phyloP scores from a whole-genome alignment of 2,888 invertebrate genomes.

The Plagodis pulveraria region DNA sequence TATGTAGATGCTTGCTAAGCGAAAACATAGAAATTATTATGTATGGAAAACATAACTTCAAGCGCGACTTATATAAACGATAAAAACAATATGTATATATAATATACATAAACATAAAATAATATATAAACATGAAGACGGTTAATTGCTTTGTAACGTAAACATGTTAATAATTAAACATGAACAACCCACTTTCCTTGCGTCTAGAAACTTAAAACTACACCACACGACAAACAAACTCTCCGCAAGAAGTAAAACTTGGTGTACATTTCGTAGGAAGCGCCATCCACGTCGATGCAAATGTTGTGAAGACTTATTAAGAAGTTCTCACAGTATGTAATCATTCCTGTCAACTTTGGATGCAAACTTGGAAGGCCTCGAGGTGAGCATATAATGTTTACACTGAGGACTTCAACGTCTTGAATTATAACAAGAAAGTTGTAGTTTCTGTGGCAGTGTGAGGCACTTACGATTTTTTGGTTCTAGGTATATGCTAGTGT shows the following conservation, averaged over 20 bases:
- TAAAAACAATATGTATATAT: no score
- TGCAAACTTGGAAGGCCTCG: conserved; percentile 45
- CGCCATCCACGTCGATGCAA: conserved; percentile 61
- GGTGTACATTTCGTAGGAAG: conserved; percentile 61
- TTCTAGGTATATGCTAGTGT: conserved; percentile 25
- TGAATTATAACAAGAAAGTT: conserved; percentile 34
- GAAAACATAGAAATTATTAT: no score
- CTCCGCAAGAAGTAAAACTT: conserved; percentile 55
- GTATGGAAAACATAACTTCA: no score
- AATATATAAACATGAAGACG: no score
- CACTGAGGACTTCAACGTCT: conserved; percentile 44
- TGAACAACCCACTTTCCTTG: conserved; percentile 22
- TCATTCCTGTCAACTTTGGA: conserved; percentile 75
- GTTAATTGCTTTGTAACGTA: conserved; percentile 2
- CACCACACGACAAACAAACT: conserved; percentile 43
- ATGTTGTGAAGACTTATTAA: conserved; percentile 79
- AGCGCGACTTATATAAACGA: no score
- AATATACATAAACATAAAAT: no score
- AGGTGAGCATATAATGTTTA: conserved; percentile 38
- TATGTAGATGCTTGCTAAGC: no score
- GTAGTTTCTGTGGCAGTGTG: conserved; percentile 33
- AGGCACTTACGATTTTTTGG: conserved; percentile 51
- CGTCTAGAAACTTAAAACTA: conserved; percentile 41
- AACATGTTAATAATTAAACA: conserved; percentile 15
- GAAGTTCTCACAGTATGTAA: conserved; percentile 69